A percentile compares a stretch with the other conserved stretches of the same genome.
Evolutionary conservation across 2,797 vertebrate genomes (phyloP).

Genomic region (Enteromius fasciolatus): DNA sequence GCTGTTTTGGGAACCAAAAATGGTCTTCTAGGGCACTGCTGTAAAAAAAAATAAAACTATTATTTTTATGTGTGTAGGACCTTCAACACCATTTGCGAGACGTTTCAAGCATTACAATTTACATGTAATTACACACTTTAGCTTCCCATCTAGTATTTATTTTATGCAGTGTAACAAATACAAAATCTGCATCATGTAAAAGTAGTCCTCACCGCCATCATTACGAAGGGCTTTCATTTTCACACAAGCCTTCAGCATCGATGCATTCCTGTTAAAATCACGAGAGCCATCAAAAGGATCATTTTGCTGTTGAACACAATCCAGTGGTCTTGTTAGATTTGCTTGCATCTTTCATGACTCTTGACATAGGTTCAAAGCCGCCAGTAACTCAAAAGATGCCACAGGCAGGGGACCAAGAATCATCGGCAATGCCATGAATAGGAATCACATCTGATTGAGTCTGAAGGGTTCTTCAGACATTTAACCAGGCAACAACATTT

Average conservation of each 20-base stretch:
- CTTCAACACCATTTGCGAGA: not conserved
- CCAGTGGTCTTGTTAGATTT: constrained; percentile 15
- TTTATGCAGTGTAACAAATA: not conserved
- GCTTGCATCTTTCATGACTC: constrained; percentile 27
- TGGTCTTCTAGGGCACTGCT: not conserved
- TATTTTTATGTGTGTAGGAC: not conserved
- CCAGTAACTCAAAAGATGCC: constrained; percentile 27
- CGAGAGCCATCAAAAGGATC: constrained; percentile 14
- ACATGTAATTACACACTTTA: constrained; percentile 41
- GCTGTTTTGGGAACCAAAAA: not conserved
- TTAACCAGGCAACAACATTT: constrained; percentile 30
- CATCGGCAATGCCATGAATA: constrained; percentile 17
- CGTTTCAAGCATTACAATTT: constrained; percentile 18
- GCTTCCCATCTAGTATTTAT: constrained; percentile 18
- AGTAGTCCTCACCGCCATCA: not conserved
- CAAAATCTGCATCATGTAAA: constrained; percentile 26
- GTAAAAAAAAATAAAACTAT: not conserved
- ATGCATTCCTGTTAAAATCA: constrained; percentile 8
- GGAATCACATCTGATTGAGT: constrained; percentile 45
- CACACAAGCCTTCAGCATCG: not conserved
- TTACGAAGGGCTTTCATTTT: constrained; percentile 26
- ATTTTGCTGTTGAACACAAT: constrained; percentile 18
- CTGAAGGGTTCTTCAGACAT: constrained; percentile 42
- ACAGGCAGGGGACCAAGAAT: constrained; percentile 14
- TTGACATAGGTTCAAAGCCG: not conserved